Percentiles rank a stretch among this genome's conserved stretches.
phyloP scores from a whole-genome alignment of 2,888 invertebrate genomes.

The Euzetes globulus region DNA sequence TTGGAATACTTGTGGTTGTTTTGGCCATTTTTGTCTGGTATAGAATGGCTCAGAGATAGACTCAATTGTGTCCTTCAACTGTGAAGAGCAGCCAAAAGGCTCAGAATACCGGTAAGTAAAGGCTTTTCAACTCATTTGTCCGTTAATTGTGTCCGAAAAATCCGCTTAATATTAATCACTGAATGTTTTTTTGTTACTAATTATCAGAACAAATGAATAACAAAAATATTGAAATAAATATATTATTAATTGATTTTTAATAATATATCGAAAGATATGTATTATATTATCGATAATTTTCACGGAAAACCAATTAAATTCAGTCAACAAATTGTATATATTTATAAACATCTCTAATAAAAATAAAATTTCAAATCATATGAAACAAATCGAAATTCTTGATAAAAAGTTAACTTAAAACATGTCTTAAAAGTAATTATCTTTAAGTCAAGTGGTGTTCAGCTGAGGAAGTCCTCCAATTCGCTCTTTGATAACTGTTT shows the following conservation, averaged over 20 bases:
- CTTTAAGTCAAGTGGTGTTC: neutral
- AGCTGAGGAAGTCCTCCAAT: constrained; percentile 40
- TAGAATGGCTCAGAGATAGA: constrained; percentile 31
- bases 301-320: too few relatives aligned
- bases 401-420: neutral
- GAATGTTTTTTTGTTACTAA: constrained; percentile 10
- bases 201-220: neutral
- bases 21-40: constrained; percentile 33
- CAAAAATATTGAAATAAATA: too few relatives aligned
- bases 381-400: too few relatives aligned
- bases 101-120: too few relatives aligned
- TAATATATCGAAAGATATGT: too few relatives aligned
- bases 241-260: too few relatives aligned
- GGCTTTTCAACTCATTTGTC: too few relatives aligned
- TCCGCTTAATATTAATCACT: neutral
- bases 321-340: too few relatives aligned
- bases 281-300: too few relatives aligned
- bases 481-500: constrained; percentile 38
- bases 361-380: too few relatives aligned
- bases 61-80: neutral
- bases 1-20: constrained; percentile 30
- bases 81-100: too few relatives aligned
- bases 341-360: too few relatives aligned
- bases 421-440: neutral
- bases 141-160: neutral